Conservation (phyloP, 2,113 vertebrate genomes). For the Perca fluviatilis region DNA sequence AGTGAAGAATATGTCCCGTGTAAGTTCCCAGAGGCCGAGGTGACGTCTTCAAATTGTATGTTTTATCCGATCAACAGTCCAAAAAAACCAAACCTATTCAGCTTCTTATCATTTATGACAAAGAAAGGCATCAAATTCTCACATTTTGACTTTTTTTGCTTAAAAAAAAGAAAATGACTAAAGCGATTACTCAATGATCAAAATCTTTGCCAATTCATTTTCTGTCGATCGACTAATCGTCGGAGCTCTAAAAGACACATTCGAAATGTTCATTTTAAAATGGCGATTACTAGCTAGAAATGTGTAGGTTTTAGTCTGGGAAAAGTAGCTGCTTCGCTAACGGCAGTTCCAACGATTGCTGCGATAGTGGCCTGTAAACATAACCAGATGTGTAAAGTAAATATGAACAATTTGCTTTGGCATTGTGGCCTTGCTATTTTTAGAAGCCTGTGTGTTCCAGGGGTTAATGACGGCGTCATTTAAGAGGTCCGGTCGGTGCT, state of each 20-base stretch:
- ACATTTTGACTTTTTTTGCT: too few relatives aligned
- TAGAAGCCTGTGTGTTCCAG: conserved; percentile 84
- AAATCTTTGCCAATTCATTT: too few relatives aligned
- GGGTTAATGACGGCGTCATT: conserved; percentile 94
- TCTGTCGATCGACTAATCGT: too few relatives aligned
- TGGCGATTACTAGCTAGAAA: not conserved
- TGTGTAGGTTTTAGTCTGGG: conserved; percentile 1
- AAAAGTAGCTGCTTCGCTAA: conserved; percentile 1
- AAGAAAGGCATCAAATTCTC: too few relatives aligned
- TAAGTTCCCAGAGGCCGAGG: too few relatives aligned
- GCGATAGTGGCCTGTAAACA: conserved; percentile 66
- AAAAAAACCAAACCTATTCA: too few relatives aligned
- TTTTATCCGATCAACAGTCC: too few relatives aligned
- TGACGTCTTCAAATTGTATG: too few relatives aligned
- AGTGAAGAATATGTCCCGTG: too few relatives aligned
- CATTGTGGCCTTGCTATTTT: conserved; percentile 91
- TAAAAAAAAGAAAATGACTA: too few relatives aligned
- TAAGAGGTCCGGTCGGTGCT: conserved; percentile 88
- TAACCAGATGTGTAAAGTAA: conserved; percentile 83
- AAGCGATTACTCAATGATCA: too few relatives aligned
- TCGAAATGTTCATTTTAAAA: not conserved
- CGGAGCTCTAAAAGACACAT: not conserved
- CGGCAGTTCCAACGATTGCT: not conserved
- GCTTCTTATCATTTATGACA: too few relatives aligned
- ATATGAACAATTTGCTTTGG: conserved; percentile 77